Percentiles rank a stretch among this genome's conserved stretches.
These are phyloP conservation scores for Steinernema khuongi DNA, from an alignment of 1,140 invertebrate genomes.

Conservation along the genomic window DNA sequence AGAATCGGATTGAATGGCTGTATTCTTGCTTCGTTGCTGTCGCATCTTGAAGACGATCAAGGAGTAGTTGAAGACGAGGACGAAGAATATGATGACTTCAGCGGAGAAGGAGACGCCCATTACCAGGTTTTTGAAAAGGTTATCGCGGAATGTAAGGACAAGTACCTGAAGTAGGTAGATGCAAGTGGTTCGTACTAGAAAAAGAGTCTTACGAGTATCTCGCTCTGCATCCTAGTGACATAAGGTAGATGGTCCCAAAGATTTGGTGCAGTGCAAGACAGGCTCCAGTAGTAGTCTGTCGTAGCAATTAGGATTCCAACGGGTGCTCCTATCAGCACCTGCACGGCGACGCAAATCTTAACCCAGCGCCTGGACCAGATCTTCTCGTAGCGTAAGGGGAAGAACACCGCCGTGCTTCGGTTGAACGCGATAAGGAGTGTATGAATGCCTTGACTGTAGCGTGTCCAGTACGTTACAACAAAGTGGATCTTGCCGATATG, in stretches of 20 bases:
- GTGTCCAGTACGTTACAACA: not conserved
- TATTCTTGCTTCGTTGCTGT: too few species aligned
- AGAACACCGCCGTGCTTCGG: not conserved
- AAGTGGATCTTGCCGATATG: not conserved
- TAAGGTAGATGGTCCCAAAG: not conserved
- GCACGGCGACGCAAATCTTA: not conserved
- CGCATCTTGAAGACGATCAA: not conserved
- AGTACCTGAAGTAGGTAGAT: not conserved
- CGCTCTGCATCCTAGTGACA: not conserved
- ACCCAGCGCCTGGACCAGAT: not conserved
- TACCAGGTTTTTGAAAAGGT: too few species aligned
- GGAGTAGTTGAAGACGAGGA: conserved; percentile 7
- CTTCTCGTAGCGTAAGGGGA: not conserved
- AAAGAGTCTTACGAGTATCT: not conserved
- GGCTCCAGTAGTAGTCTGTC: not conserved
- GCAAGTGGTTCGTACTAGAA: too few species aligned
- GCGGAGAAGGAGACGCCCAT: not conserved
- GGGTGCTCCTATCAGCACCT: not conserved
- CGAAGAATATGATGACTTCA: not conserved
- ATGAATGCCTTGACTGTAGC: not conserved
- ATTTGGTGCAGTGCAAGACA: not conserved
- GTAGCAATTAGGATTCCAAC: not conserved
- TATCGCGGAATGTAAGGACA: not conserved
- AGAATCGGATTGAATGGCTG: too few species aligned
- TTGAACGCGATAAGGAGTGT: not conserved